Evolutionary conservation across 2,113 vertebrate genomes (phyloP).

Genomic region (Elaphurus davidianus): DNA sequence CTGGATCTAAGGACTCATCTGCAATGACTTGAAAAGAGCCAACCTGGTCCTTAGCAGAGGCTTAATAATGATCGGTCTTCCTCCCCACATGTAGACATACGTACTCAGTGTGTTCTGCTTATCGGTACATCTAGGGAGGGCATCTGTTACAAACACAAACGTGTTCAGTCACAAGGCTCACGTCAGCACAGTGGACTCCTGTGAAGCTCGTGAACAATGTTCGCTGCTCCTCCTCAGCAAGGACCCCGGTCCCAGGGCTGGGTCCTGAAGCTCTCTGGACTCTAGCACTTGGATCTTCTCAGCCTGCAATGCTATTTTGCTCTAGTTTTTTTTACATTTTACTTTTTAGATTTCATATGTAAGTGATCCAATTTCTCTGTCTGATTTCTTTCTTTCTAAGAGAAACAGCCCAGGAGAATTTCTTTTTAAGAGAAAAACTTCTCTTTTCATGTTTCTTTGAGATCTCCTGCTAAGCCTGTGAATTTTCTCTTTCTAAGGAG

Average conservation of each 20-base stretch:
- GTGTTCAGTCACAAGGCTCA: rapidly evolving
- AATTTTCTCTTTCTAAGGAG: background rate
- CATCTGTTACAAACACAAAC: background rate
- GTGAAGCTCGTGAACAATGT: rapidly evolving
- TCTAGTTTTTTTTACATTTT: background rate
- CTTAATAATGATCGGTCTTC: background rate
- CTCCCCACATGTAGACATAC: rapidly evolving
- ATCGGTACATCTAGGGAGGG: background rate
- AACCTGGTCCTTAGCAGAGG: rapidly evolving
- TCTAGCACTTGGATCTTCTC: background rate
- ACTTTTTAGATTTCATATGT: background rate
- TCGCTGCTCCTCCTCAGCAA: rapidly evolving
- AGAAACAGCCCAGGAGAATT: background rate
- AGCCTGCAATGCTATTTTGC: background rate
- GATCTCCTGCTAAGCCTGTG: background rate
- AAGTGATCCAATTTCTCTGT: background rate
- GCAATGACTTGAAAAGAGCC: background rate
- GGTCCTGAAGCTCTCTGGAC: background rate
- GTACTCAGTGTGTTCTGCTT: rapidly evolving
- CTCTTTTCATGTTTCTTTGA: background rate
- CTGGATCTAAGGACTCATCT: rapidly evolving
- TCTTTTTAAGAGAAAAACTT: background rate
- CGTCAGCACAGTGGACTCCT: rapidly evolving
- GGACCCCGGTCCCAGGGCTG: background rate
- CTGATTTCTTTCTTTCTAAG: background rate